Percentiles rank a stretch among this genome's conserved stretches.
These are phyloP conservation scores for Andrena praecox DNA, from an alignment of 2,888 invertebrate species.

Conservation along the genomic window DNA sequence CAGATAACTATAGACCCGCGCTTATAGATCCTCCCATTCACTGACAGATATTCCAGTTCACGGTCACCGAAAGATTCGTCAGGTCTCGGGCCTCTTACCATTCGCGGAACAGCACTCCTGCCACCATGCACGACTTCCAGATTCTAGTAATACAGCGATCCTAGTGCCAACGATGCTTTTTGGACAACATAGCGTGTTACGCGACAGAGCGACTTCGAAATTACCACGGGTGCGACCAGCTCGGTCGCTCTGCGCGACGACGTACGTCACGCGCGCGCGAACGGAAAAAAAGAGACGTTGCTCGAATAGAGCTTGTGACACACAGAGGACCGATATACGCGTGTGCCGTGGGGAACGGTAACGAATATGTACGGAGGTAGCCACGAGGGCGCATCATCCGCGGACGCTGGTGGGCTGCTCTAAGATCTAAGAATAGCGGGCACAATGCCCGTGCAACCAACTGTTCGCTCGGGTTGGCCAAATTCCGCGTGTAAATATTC, in stretches of 20 bases:
- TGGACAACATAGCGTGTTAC: background rate
- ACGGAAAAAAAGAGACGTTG: background rate
- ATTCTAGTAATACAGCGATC: background rate
- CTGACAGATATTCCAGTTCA: background rate
- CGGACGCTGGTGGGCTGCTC: background rate
- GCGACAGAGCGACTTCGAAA: background rate
- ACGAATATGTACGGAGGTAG: background rate
- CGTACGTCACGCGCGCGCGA: background rate
- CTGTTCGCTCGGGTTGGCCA: slow-evolving; percentile 37
- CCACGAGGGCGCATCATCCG: slow-evolving; percentile 13
- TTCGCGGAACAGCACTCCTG: background rate
- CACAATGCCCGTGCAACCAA: slow-evolving; percentile 30
- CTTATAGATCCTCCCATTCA: background rate
- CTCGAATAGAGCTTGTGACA: background rate
- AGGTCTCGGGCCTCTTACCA: background rate
- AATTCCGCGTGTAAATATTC: slow-evolving; percentile 53
- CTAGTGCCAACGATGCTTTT: no score
- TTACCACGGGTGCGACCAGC: background rate
- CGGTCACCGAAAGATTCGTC: background rate
- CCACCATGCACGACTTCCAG: background rate
- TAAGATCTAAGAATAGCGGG: slow-evolving; percentile 46
- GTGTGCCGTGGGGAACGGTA: background rate
- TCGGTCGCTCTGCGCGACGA: background rate
- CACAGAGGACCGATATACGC: background rate
- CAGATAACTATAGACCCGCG: background rate